Conservation (phyloP, 2,113 vertebrate genomes). For the Eurystomus gularis region DNA sequence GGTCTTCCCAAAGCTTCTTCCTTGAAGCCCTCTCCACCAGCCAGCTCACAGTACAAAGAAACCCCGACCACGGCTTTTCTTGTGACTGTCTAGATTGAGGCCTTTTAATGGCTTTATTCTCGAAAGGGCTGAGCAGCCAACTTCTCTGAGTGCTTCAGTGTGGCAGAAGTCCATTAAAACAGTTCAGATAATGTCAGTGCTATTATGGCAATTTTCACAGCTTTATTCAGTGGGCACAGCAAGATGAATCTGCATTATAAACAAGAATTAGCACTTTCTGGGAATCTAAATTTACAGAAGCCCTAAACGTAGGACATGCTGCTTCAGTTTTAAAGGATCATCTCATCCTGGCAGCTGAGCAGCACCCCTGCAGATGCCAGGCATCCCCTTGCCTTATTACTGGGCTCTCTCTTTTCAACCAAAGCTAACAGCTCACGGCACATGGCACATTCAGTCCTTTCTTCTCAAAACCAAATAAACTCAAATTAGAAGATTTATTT, state of each 20-base stretch:
- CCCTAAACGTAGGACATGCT: background rate
- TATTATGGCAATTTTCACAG: constrained; percentile 43
- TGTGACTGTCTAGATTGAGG: background rate
- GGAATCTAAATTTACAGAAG: background rate
- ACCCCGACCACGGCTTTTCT: background rate
- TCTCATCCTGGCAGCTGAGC: background rate
- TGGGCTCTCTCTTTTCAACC: background rate
- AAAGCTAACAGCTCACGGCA: background rate
- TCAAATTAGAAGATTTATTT: background rate
- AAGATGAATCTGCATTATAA: constrained; percentile 18
- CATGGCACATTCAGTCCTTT: background rate
- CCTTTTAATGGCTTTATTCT: constrained; percentile 36
- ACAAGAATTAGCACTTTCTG: background rate
- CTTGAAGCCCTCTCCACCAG: background rate
- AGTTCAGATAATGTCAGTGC: background rate
- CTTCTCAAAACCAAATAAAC: background rate
- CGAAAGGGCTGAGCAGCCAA: background rate
- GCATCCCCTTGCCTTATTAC: background rate
- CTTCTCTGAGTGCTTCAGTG: constrained; percentile 19
- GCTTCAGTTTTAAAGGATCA: background rate
- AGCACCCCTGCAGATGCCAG: background rate
- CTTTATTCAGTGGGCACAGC: background rate
- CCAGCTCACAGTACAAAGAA: background rate
- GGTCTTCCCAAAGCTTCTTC: background rate
- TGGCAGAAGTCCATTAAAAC: background rate